phyloP scores from a whole-genome alignment of 53 echinoderm and acorn worm genomes.

The Astropecten irregularis region DNA sequence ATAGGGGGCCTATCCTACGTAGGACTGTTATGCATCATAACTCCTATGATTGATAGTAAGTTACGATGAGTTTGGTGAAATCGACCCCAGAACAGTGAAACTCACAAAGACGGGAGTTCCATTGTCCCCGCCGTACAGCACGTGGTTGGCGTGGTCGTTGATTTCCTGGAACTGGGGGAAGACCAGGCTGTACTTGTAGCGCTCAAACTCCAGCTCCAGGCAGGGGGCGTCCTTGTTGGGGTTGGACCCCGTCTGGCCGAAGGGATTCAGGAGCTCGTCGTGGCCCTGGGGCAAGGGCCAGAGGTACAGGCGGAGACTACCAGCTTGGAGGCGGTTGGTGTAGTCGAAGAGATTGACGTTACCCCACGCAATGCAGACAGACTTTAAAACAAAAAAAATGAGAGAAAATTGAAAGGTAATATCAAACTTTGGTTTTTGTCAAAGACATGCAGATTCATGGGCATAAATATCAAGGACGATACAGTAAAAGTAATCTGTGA shows the following conservation, averaged over 20 bases:
- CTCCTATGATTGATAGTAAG: too few relatives aligned
- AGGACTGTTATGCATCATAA: too few relatives aligned
- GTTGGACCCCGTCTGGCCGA: slow-evolving; percentile 94
- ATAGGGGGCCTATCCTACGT: too few relatives aligned
- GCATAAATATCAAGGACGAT: too few relatives aligned
- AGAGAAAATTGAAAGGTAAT: too few relatives aligned
- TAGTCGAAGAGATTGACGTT: slow-evolving; percentile 98
- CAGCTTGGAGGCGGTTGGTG: slow-evolving; percentile 92
- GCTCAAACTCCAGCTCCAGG: slow-evolving; percentile 91
- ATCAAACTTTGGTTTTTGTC: too few relatives aligned
- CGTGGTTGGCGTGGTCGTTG: slow-evolving; percentile 71
- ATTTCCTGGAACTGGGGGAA: slow-evolving; percentile 87
- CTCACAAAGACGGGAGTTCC: slow-evolving; percentile 17
- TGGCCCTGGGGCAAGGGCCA: slow-evolving; percentile 96
- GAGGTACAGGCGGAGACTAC: slow-evolving; percentile 93
- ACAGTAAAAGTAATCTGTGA: too few relatives aligned
- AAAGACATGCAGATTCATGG: too few relatives aligned
- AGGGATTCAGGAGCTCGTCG: slow-evolving; percentile 91
- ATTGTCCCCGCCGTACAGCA: slow-evolving; percentile 37
- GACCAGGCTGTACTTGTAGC: slow-evolving; percentile 78
- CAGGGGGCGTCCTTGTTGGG: slow-evolving; percentile 97
- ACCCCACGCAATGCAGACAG: slow-evolving; percentile 82
- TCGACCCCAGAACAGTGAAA: too few relatives aligned
- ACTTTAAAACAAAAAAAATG: neutral
- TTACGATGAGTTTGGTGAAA: too few relatives aligned